Conservation (phyloP, 2,888 invertebrate species). For the Zelleria hepariella region DNA sequence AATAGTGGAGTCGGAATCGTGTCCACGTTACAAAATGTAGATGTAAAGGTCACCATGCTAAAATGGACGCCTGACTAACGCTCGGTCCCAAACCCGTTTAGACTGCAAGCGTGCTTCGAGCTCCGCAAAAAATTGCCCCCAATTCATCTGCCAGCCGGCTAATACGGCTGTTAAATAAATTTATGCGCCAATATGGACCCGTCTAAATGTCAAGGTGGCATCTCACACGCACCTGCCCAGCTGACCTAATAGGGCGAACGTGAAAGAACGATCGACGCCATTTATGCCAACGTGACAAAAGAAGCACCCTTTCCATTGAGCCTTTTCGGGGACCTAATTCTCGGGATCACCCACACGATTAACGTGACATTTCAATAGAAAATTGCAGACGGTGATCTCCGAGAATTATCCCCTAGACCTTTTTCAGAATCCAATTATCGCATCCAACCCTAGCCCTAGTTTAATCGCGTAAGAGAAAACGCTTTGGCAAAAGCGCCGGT, state of each 20-base stretch:
- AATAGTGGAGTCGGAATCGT: no score
- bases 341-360: no score
- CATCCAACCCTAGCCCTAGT: no score
- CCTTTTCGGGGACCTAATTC: no score
- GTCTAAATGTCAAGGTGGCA: slow-evolving; percentile 22
- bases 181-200: not conserved
- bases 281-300: not conserved
- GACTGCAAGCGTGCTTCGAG: not conserved
- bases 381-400: no score
- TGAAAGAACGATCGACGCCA: slow-evolving; percentile 21
- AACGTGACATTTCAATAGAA: no score
- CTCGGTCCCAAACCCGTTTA: not conserved
- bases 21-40: no score
- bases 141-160: not conserved
- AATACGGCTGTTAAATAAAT: not conserved
- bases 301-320: not conserved
- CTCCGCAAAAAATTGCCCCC: not conserved
- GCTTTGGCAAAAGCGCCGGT: no score
- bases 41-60: no score
- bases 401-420: no score
- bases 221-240: slow-evolving; percentile 29
- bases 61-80: not conserved
- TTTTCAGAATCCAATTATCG: no score
- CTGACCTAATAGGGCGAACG: slow-evolving; percentile 34
- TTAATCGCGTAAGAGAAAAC: no score